Evolutionary conservation across 2,888 invertebrate species (phyloP), one percentile per base, ranked within the genome.

Genomic region (Morpho helenor): DNA sequence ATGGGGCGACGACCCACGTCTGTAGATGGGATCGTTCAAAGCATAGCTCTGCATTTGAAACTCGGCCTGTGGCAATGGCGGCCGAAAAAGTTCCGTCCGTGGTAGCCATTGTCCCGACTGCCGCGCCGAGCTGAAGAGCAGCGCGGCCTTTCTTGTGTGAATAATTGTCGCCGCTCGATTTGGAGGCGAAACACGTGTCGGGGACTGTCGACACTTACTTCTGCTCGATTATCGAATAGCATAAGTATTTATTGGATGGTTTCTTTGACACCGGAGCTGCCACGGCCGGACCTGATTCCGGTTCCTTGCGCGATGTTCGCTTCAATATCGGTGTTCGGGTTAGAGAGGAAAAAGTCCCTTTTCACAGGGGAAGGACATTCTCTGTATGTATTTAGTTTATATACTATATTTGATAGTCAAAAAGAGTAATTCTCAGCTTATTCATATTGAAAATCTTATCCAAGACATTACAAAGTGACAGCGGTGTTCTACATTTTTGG

Each of bases 181-280:
- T 55, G 66, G 66, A 61, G 49, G 41, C 59, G 54, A 23, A 31
- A 64, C 66, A 66, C 62, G 66, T 66, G 64, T 66, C 53, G 39
- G 43, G 51, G 49, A 55, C 54, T 57, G 54, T 47, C 50, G 57
- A 61, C 64, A 64, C 64, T 59, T 61, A 59, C 59, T 57, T 46
- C n/a, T 16, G 16, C 41, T 41, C 51, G 59, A 65, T 63, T 63
- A 59, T 65, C 71, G 69, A 66, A 64, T 67, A 62, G 73, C 78
- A 77, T 76, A 72, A 80, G 79, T 56, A 59, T 63, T 61, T 49
- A 41, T 49, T 61, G 51, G 63, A 61, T 56, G 50, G 61, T 54
- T 63, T 61, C 61, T 63, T 63, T 59, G 61, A 59, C 63, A 52
- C 61, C 53, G 57, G 50, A 42, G 49, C 56, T 58, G 41, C 52